Evolutionary conservation across 2,797 vertebrate species (phyloP).

Genomic region (Macrochelys suwanniensis): DNA sequence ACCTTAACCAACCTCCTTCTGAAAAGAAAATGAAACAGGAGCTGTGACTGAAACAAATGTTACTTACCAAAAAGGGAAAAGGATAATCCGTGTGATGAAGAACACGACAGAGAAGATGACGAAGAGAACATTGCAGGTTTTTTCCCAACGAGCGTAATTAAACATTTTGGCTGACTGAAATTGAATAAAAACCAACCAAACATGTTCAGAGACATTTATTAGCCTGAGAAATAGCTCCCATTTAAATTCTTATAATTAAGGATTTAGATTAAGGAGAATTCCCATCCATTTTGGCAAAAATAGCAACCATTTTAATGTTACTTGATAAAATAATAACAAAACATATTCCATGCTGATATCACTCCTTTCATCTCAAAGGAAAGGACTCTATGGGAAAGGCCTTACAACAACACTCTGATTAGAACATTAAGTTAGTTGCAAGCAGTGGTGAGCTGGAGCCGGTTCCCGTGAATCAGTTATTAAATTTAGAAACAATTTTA

Average conservation of each 20-base stretch:
- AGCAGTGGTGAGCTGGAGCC: neutral
- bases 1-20: neutral
- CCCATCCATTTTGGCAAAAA: slow-evolving; percentile 26
- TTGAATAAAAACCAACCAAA: slow-evolving; percentile 40
- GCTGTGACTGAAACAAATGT: neutral
- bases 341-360: slow-evolving; percentile 26
- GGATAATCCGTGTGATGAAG: slow-evolving; percentile 90
- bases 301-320: slow-evolving; percentile 21
- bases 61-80: slow-evolving; percentile 95
- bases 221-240: neutral
- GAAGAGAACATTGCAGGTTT: slow-evolving; percentile 89
- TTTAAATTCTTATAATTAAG: slow-evolving; percentile 40
- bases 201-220: neutral
- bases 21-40: neutral
- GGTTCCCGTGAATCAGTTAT: too few relatives aligned
- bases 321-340: slow-evolving; percentile 53
- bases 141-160: slow-evolving; percentile 93
- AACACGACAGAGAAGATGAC: slow-evolving; percentile 88
- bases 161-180: slow-evolving; percentile 94
- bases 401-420: neutral
- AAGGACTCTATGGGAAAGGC: slow-evolving; percentile 8
- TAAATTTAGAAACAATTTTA: too few relatives aligned
- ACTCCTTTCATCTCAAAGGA: slow-evolving; percentile 47
- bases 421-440: neutral
- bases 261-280: slow-evolving; percentile 18